A percentile compares a stretch with the other conserved stretches of the same genome.
Conservation (phyloP, 2,113 vertebrate species). For the Larimichthys crocea region DNA sequence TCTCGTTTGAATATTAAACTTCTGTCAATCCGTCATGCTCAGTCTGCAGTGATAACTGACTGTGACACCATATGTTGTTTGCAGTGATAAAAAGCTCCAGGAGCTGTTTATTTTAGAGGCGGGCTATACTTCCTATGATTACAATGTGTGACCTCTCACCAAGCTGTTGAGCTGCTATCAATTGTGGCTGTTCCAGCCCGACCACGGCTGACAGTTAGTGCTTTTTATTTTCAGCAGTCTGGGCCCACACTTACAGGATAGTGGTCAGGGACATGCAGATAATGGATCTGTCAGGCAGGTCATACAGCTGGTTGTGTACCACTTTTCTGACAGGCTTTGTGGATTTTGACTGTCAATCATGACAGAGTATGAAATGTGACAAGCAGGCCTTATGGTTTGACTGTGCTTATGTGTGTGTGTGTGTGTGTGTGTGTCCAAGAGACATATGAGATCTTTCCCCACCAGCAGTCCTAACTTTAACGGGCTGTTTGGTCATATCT, state of each 20-base stretch:
- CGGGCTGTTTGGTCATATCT: conserved; percentile 39
- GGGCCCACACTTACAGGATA: conserved; percentile 51
- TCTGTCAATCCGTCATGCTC: conserved; percentile 33
- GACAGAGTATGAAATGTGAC: conserved; percentile 12
- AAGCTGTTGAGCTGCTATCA: conserved; percentile 63
- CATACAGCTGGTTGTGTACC: conserved; percentile 17
- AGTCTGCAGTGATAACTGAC: neutral
- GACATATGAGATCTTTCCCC: conserved; percentile 6
- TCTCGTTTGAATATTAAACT: conserved; percentile 22
- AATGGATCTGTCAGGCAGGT: conserved; percentile 64
- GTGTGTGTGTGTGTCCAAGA: neutral
- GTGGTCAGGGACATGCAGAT: conserved; percentile 62
- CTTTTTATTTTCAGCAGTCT: conserved; percentile 55
- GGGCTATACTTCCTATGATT: conserved; percentile 62
- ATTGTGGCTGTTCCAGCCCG: conserved; percentile 58
- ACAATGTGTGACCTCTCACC: conserved; percentile 66
- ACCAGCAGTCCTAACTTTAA: conserved; percentile 32
- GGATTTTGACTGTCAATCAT: conserved; percentile 15
- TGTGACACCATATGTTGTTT: conserved; percentile 37
- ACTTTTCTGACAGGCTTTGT: conserved; percentile 19
- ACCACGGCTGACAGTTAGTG: conserved; percentile 48
- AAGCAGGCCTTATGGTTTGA: neutral
- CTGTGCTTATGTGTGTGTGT: too few relatives aligned
- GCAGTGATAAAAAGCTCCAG: conserved; percentile 48
- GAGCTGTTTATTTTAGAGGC: conserved; percentile 66